phyloP scores from a whole-genome alignment of 2,797 vertebrate species.

The Neopelma chrysocephalum region DNA sequence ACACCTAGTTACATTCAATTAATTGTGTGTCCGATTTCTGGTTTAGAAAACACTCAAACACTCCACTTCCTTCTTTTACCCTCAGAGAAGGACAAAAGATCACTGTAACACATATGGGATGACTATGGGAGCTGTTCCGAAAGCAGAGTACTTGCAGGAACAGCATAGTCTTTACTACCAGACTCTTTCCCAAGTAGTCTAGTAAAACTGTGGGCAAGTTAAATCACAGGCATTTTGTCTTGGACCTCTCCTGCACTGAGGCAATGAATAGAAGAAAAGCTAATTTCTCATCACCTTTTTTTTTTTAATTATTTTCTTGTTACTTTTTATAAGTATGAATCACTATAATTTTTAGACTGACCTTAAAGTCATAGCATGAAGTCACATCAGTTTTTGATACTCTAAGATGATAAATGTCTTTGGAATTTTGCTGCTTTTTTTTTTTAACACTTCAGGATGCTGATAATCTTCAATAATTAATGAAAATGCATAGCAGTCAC shows the following conservation, averaged over 20 bases:
- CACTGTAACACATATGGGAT: background rate
- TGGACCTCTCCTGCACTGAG: background rate
- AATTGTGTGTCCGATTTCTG: background rate
- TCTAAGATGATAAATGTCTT: background rate
- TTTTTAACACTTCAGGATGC: background rate
- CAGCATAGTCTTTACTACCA: accelerated
- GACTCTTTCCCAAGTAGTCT: background rate
- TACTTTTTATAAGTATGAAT: background rate
- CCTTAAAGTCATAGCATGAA: background rate
- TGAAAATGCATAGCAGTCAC: background rate
- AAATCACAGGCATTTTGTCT: background rate
- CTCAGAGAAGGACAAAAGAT: background rate
- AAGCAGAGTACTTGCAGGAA: background rate
- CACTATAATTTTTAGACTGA: background rate
- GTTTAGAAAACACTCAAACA: background rate
- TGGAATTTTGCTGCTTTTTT: background rate
- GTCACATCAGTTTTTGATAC: background rate
- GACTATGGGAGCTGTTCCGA: background rate
- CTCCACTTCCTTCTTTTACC: background rate
- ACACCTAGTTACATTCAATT: background rate
- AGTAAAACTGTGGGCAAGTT: background rate
- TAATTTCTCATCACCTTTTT: background rate
- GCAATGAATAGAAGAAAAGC: background rate
- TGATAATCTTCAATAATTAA: background rate
- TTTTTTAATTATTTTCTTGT: background rate